These are phyloP conservation scores for Brachypodius melanocephalos DNA, from an alignment of 2,113 vertebrate genomes.

Conservation along the genomic window DNA sequence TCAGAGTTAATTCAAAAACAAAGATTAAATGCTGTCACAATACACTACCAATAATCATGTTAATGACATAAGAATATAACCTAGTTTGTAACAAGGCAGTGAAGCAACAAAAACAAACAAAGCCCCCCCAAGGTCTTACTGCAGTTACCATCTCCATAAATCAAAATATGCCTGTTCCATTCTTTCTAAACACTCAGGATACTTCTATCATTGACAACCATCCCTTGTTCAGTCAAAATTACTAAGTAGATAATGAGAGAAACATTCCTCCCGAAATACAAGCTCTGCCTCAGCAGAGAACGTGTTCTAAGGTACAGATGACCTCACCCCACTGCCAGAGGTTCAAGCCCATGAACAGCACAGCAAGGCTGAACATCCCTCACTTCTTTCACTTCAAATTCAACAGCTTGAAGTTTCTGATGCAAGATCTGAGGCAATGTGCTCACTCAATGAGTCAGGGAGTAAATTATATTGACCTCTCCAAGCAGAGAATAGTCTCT, in stretches of 20 bases:
- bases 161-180: not conserved
- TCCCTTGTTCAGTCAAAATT: not conserved
- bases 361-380: not conserved
- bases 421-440: not conserved
- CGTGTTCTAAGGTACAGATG: not conserved
- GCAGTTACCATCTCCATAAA: not conserved
- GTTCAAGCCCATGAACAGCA: not conserved
- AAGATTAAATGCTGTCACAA: not conserved
- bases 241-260: not conserved
- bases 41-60: not conserved
- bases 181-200: not conserved
- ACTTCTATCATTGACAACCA: fast-evolving
- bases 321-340: not conserved
- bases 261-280: not conserved
- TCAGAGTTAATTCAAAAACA: not conserved
- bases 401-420: not conserved
- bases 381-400: not conserved
- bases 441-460: not conserved
- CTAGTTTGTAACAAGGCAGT: not conserved
- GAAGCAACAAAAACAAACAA: not conserved
- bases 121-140: no score
- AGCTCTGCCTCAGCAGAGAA: not conserved
- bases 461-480: not conserved
- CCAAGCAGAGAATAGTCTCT: not conserved
- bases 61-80: not conserved